Evolutionary conservation across 92 coral and sea anemone species (phyloP).

Genomic region (Actinostola sp.): DNA sequence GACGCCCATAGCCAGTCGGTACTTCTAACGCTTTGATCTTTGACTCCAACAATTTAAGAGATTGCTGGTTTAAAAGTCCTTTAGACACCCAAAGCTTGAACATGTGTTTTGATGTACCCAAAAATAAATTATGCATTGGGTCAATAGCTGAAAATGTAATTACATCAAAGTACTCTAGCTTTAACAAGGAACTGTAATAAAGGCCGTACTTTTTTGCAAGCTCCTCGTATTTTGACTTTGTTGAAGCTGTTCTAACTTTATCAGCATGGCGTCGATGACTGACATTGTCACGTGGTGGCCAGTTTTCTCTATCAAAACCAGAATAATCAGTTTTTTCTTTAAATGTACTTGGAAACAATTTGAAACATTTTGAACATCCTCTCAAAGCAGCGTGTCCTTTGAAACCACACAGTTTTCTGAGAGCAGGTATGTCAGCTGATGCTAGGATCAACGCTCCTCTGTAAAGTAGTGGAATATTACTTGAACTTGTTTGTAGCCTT

Average conservation of each 20-base stretch:
- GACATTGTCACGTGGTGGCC: constrained; percentile 24
- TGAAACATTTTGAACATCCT: constrained; percentile 13
- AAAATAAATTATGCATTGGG: constrained; percentile 46
- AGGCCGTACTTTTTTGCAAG: too few relatives aligned
- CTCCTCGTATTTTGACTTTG: constrained; percentile 25
- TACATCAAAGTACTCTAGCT: constrained; percentile 39
- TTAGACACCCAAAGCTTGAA: constrained; percentile 46
- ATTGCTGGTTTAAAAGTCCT: constrained; percentile 9
- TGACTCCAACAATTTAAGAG: constrained; percentile 28
- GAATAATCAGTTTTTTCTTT: too few relatives aligned
- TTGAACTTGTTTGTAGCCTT: constrained; percentile 31
- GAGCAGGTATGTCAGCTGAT: too few relatives aligned
- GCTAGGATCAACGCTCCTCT: too few relatives aligned
- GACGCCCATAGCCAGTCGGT: too few relatives aligned
- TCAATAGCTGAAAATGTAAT: constrained; percentile 21
- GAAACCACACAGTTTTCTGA: too few relatives aligned
- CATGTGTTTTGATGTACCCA: constrained; percentile 42
- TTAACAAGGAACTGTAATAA: constrained; percentile 26
- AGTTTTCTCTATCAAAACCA: too few relatives aligned
- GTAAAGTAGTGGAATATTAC: constrained; percentile 30
- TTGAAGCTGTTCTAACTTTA: constrained; percentile 21
- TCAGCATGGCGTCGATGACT: constrained; percentile 32
- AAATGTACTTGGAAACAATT: too few relatives aligned
- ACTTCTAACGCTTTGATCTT: too few relatives aligned
- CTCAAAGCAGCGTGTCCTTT: too few relatives aligned